These are phyloP conservation scores for Drosophila dunni DNA, from an alignment of 1,140 invertebrate species.

Conservation along the genomic window DNA sequence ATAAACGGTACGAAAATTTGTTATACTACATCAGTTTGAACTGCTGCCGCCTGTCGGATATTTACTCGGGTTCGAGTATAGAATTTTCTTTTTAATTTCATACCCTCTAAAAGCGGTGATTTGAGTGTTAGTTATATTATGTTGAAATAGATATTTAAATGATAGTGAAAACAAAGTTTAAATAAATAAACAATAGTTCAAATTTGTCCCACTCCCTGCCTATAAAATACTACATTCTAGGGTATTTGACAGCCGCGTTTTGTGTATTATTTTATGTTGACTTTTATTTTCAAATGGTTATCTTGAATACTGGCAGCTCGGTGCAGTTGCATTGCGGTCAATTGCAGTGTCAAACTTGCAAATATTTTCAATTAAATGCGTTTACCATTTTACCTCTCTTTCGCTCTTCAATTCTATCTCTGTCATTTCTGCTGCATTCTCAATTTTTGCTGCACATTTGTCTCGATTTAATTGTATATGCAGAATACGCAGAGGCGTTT, in stretches of 20 bases:
- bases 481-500: constrained; percentile 32
- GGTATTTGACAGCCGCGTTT: background rate
- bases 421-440: constrained; percentile 5
- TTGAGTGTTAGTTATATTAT: too few relatives aligned
- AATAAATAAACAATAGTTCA: too few relatives aligned
- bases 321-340: constrained; percentile 65
- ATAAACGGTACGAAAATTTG: constrained; percentile 55
- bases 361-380: constrained; percentile 81
- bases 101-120: too few relatives aligned
- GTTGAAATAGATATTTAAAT: too few relatives aligned
- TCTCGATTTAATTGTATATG: constrained; percentile 64
- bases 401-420: constrained; percentile 1
- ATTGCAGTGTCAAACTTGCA: constrained; percentile 70
- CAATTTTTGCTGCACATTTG: constrained; percentile 49
- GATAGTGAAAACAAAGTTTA: too few relatives aligned
- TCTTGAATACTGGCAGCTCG: constrained; percentile 33
- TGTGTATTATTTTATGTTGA: background rate
- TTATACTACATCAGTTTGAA: constrained; percentile 42
- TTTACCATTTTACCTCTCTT: constrained; percentile 23
- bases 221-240: background rate
- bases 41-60: constrained; percentile 24
- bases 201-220: too few relatives aligned
- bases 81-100: constrained; percentile 8
- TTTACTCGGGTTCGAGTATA: constrained; percentile 37
- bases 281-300: constrained; percentile 47